phyloP scores from a whole-genome alignment of 2,888 invertebrate species.

The Drosophila paracracens region DNA sequence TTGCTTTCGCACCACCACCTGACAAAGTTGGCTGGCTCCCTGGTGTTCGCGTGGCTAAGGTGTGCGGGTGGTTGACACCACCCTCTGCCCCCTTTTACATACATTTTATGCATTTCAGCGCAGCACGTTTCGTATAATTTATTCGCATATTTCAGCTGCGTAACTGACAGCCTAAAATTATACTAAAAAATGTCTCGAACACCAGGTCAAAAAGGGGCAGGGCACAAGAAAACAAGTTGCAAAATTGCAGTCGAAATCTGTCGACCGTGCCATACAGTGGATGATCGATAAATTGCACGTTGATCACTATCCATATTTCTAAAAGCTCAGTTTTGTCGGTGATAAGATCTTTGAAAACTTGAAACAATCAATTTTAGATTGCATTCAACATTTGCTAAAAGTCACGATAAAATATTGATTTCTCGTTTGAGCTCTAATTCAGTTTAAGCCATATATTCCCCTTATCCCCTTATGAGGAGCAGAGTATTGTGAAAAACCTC shows the following conservation, averaged over 20 bases:
- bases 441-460: background rate
- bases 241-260: background rate
- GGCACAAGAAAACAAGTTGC: background rate
- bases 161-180: slow-evolving; percentile 73
- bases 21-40: too few species aligned
- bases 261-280: slow-evolving; percentile 2
- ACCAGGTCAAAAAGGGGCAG: slow-evolving; percentile 26
- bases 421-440: background rate
- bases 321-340: background rate
- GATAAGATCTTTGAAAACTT: background rate
- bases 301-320: background rate
- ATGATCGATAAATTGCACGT: background rate
- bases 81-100: slow-evolving; percentile 2
- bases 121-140: slow-evolving; percentile 58
- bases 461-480: background rate
- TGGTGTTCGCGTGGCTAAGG: background rate
- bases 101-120: slow-evolving; percentile 55
- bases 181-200: slow-evolving; percentile 74
- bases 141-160: slow-evolving; percentile 68
- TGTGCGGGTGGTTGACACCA: slow-evolving; percentile 7
- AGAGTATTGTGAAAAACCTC: slow-evolving; percentile 10
- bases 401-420: background rate
- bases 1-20: background rate
- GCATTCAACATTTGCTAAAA: background rate
- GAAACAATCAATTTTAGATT: background rate